These are phyloP conservation scores for Orthosia gothica DNA, from an alignment of 2,888 invertebrate genomes.

Conservation along the genomic window DNA sequence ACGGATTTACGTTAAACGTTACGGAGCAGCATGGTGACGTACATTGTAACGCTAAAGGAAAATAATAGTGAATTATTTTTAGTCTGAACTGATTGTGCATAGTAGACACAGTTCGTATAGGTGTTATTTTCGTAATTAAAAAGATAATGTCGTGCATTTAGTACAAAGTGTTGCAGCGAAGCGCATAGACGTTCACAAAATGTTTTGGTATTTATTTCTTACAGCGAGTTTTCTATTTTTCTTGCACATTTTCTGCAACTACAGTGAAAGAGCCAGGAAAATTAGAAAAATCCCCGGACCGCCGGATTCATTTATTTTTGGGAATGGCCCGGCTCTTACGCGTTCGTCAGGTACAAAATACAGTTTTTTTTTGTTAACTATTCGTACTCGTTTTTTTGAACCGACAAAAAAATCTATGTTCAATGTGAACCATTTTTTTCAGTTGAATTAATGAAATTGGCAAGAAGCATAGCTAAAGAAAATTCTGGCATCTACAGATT, in stretches of 20 bases:
- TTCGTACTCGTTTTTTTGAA: slow-evolving; percentile 1
- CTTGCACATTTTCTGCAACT: slow-evolving; percentile 73
- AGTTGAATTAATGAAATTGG: slow-evolving; percentile 77
- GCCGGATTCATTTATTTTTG: slow-evolving; percentile 71
- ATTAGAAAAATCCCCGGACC: slow-evolving; percentile 77
- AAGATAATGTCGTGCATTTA: slow-evolving; percentile 27
- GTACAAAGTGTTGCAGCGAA: slow-evolving; percentile 3
- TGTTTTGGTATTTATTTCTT: slow-evolving; percentile 69
- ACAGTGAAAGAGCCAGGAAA: slow-evolving; percentile 71
- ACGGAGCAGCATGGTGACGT: background rate
- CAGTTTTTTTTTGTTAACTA: no score
- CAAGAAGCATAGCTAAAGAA: slow-evolving; percentile 65
- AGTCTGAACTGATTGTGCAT: background rate
- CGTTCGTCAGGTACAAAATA: slow-evolving; percentile 72
- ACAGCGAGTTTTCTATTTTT: slow-evolving; percentile 64
- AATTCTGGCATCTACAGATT: slow-evolving; percentile 76
- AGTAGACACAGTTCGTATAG: background rate
- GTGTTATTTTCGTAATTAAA: background rate
- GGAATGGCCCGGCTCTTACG: slow-evolving; percentile 69
- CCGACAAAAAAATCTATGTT: background rate
- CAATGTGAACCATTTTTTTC: slow-evolving; percentile 29
- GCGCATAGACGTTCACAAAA: slow-evolving; percentile 47
- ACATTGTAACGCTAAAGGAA: background rate
- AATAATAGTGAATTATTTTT: background rate
- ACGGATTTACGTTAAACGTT: no score